phyloP scores from a whole-genome alignment of 2,797 vertebrate genomes.

The Falco columbarius region DNA sequence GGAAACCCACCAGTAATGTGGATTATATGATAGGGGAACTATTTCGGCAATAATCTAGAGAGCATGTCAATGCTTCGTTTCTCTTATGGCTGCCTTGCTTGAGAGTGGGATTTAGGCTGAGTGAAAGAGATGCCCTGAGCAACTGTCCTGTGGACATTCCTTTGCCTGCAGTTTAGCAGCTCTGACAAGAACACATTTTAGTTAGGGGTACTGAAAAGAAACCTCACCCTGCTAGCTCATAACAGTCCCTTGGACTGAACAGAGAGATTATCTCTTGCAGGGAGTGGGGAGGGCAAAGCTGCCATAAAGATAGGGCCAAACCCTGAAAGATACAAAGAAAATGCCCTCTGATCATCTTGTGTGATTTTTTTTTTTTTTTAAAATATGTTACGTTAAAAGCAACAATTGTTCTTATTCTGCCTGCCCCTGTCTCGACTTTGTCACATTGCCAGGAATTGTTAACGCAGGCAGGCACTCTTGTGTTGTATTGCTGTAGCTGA shows the following conservation, averaged over 20 bases:
- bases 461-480: background rate
- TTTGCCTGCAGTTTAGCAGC: background rate
- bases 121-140: background rate
- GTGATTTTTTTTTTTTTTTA: background rate
- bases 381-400: background rate
- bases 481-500: background rate
- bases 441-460: background rate
- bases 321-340: background rate
- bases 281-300: rapidly evolving
- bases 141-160: background rate
- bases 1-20: background rate
- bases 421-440: background rate
- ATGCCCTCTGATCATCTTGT: background rate
- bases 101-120: background rate
- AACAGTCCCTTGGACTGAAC: background rate
- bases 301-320: background rate
- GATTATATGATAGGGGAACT: background rate
- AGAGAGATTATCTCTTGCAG: background rate
- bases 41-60: background rate
- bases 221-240: background rate
- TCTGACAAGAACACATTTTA: background rate
- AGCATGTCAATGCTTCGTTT: background rate
- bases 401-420: background rate
- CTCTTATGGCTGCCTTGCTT: background rate
- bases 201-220: background rate